These are phyloP conservation scores for Mesoclemmys tuberculata DNA, from an alignment of 2,113 vertebrate species.

Conservation along the genomic window DNA sequence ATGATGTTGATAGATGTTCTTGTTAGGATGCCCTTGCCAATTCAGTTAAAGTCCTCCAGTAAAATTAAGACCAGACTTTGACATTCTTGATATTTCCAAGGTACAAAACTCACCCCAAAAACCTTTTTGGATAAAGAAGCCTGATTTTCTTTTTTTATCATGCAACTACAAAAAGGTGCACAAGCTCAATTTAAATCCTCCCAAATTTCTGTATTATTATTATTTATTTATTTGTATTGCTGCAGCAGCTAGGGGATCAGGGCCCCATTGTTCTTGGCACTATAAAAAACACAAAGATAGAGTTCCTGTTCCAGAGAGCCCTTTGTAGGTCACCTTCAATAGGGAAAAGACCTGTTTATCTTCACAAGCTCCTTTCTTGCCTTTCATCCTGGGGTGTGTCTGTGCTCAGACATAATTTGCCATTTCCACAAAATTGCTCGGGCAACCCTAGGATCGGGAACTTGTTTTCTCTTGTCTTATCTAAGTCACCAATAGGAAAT, in stretches of 20 bases:
- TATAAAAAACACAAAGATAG: not conserved
- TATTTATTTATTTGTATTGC: not conserved
- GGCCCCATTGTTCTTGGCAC: not conserved
- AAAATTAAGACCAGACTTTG: not conserved
- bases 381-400: not conserved
- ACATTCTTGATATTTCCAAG: conserved; percentile 3
- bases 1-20: not conserved
- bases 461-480: not conserved
- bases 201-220: not conserved
- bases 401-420: not conserved
- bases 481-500: not conserved
- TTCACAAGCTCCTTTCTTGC: not conserved
- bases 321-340: not conserved
- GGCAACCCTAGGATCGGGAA: not conserved
- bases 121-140: not conserved
- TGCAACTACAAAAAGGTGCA: not conserved
- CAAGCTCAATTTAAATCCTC: not conserved
- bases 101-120: not conserved
- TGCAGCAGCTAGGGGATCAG: not conserved
- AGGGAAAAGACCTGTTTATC: not conserved
- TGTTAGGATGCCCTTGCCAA: not conserved
- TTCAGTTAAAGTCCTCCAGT: not conserved
- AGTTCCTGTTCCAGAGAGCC: not conserved
- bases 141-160: not conserved
- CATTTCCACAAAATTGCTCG: not conserved